A percentile compares a stretch with the other conserved stretches of the same genome.
Evolutionary conservation across 2,113 vertebrate species (phyloP).

Genomic region (Nothobranchius kuhntae): DNA sequence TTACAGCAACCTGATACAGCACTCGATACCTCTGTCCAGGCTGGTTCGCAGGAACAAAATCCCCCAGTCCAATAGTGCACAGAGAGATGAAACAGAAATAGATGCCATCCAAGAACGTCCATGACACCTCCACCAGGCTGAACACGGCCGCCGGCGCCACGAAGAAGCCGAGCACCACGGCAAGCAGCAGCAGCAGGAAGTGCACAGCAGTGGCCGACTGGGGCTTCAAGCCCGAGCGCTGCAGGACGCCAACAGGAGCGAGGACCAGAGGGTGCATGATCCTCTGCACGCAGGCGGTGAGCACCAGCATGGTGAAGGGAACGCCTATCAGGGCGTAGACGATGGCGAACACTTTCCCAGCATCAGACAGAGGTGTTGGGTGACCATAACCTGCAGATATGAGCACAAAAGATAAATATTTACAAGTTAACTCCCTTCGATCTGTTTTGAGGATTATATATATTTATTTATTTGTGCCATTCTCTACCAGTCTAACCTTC

Average conservation of each 20-base stretch:
- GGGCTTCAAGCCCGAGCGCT: constrained; percentile 69
- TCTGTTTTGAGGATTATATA: no score
- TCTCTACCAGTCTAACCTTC: no score
- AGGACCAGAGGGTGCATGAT: constrained; percentile 80
- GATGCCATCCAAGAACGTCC: constrained; percentile 88
- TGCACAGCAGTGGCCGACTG: constrained; percentile 75
- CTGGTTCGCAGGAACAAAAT: constrained; percentile 84
- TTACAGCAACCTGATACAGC: constrained; percentile 86
- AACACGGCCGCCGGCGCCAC: constrained; percentile 82
- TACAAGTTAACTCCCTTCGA: no score
- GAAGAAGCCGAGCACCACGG: constrained; percentile 79
- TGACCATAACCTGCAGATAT: constrained; percentile 85
- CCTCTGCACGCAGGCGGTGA: constrained; percentile 86
- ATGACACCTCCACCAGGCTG: constrained; percentile 77
- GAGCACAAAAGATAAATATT: neutral
- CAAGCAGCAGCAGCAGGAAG: constrained; percentile 72
- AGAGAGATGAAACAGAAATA: constrained; percentile 94
- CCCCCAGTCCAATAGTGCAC: constrained; percentile 90
- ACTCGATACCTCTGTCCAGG: constrained; percentile 72
- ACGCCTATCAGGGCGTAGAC: constrained; percentile 86
- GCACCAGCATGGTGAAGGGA: constrained; percentile 89
- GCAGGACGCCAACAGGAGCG: constrained; percentile 73
- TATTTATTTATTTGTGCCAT: no score
- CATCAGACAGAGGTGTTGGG: constrained; percentile 85
- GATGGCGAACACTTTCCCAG: constrained; percentile 88